Percentiles rank a stretch among this genome's conserved stretches.
Conservation (phyloP, 1,140 invertebrate genomes). For the Drosophila ogumai region DNA sequence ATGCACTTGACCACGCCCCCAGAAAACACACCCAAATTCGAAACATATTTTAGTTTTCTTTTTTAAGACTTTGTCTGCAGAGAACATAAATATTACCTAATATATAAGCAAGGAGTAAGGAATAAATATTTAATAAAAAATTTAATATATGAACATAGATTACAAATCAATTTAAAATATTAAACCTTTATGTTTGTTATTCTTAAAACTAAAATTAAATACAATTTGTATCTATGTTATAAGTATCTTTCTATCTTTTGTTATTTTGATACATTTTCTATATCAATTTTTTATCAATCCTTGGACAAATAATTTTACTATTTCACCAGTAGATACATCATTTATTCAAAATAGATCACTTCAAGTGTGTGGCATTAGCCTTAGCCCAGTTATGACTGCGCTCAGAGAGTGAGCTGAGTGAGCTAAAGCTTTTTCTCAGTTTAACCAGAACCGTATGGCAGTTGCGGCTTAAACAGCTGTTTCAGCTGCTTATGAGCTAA, state of each 20-base stretch:
- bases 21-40: constrained; percentile 2
- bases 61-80: background rate
- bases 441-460: constrained; percentile 5
- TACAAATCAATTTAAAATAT: background rate
- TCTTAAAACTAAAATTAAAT: background rate
- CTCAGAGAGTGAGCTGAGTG: background rate
- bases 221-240: background rate
- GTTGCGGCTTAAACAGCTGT: constrained; percentile 61
- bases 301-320: background rate
- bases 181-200: too few species aligned
- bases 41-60: constrained; percentile 11
- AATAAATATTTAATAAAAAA: background rate
- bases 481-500: constrained; percentile 50
- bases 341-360: constrained; percentile 1
- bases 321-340: background rate
- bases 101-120: background rate
- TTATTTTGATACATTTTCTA: background rate
- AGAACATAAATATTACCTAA: background rate
- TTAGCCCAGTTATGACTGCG: constrained; percentile 54
- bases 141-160: background rate
- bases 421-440: constrained; percentile 7
- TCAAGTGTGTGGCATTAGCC: constrained; percentile 27
- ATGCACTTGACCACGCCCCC: constrained; percentile 31
- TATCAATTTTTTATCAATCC: background rate
- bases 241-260: too few species aligned